A percentile compares a stretch with the other conserved stretches of the same genome.
These are phyloP conservation scores for Champsocephalus gunnari DNA, from an alignment of 2,797 vertebrate genomes.

Conservation along the genomic window DNA sequence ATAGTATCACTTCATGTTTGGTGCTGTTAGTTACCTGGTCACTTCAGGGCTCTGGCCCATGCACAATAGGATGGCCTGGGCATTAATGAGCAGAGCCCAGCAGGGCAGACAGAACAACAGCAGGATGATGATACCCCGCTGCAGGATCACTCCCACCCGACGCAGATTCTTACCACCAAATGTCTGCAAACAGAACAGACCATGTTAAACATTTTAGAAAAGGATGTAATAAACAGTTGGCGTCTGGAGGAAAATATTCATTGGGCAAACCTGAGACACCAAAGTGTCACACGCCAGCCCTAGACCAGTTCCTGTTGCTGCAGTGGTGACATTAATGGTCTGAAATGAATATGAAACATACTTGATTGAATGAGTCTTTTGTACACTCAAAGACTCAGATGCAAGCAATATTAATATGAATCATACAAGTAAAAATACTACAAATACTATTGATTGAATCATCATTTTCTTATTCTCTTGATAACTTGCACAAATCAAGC, in stretches of 20 bases:
- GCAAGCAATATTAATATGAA: background rate
- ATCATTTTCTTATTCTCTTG: background rate
- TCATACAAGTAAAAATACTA: background rate
- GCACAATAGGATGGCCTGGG: no score
- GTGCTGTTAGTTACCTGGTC: no score
- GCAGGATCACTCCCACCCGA: constrained; percentile 91
- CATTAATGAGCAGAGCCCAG: no score
- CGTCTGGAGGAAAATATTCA: background rate
- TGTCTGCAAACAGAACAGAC: constrained; percentile 78
- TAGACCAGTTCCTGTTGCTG: constrained; percentile 88
- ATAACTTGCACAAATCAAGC: no score
- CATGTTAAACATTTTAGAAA: constrained; percentile 26
- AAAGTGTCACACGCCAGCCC: constrained; percentile 90
- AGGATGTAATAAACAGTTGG: constrained; percentile 2
- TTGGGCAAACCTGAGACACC: constrained; percentile 87
- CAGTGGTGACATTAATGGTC: constrained; percentile 90
- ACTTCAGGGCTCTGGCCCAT: no score
- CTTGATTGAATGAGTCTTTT: background rate
- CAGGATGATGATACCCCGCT: constrained; percentile 87
- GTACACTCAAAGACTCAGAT: background rate
- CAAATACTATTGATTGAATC: constrained; percentile 23
- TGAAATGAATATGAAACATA: constrained; percentile 67
- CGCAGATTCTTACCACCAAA: constrained; percentile 91
- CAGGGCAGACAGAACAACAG: constrained; percentile 91
- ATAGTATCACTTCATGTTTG: background rate